These are phyloP conservation scores for Drosophila jambulina DNA, from an alignment of 1,140 invertebrate species.

Conservation along the genomic window DNA sequence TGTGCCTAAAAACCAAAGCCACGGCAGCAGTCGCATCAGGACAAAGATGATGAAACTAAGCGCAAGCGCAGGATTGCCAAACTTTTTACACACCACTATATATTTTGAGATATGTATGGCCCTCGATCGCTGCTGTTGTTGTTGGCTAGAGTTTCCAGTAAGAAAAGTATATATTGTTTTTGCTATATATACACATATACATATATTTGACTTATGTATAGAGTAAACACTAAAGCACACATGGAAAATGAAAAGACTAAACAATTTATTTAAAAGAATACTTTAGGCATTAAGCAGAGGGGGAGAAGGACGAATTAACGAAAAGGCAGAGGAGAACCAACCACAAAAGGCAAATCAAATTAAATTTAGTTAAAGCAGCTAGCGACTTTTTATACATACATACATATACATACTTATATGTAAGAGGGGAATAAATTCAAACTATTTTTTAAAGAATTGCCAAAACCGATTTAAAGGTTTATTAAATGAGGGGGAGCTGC, in stretches of 20 bases:
- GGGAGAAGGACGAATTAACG: not conserved
- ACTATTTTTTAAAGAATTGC: slow-evolving; percentile 70
- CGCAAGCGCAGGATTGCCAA: slow-evolving; percentile 60
- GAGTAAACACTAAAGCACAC: slow-evolving; percentile 77
- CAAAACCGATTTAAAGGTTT: slow-evolving; percentile 67
- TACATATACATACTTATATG: slow-evolving; percentile 17
- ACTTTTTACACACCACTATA: slow-evolving; percentile 56
- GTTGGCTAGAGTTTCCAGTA: slow-evolving; percentile 45
- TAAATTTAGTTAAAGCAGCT: slow-evolving; percentile 64
- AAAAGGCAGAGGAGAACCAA: slow-evolving; percentile 25
- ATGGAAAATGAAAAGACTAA: slow-evolving; percentile 84
- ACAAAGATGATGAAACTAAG: slow-evolving; percentile 43
- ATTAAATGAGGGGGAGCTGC: slow-evolving; percentile 52
- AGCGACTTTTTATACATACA: slow-evolving; percentile 60
- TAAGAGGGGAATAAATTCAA: slow-evolving; percentile 28
- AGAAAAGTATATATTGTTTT: slow-evolving; percentile 77
- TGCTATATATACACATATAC: slow-evolving; percentile 69
- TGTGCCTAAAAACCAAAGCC: slow-evolving; percentile 74
- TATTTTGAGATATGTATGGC: slow-evolving; percentile 41
- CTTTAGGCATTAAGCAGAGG: slow-evolving; percentile 46
- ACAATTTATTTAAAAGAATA: slow-evolving; percentile 73
- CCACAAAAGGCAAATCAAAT: slow-evolving; percentile 60
- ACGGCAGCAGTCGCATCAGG: slow-evolving; percentile 28
- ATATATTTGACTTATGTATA: slow-evolving; percentile 71
- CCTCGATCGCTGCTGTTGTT: slow-evolving; percentile 29